Conservation (phyloP, 2,797 vertebrate species). For the Serranus cabrilla region DNA sequence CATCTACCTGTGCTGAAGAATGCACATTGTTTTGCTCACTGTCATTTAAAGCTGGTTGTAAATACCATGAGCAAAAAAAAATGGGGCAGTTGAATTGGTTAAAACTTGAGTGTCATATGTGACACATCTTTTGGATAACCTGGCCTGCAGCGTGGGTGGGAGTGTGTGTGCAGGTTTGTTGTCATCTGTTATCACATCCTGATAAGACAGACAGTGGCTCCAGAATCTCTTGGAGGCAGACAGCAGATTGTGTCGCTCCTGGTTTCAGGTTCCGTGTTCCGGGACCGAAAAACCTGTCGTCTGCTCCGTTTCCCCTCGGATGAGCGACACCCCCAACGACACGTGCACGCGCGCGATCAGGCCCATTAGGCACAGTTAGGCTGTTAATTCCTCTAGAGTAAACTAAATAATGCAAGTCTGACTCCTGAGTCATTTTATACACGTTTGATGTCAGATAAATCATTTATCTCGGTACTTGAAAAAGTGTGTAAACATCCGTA, state of each 20-base stretch:
- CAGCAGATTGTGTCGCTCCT: constrained; percentile 79
- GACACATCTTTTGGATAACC: constrained; percentile 60
- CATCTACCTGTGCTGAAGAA: background rate
- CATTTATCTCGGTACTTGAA: constrained; percentile 36
- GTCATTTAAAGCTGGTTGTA: background rate
- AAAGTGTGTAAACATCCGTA: constrained; percentile 47
- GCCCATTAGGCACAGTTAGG: too few relatives aligned
- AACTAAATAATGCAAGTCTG: constrained; percentile 14
- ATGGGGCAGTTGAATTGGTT: background rate
- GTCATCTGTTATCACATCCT: constrained; percentile 87
- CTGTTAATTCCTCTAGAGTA: constrained; percentile 15
- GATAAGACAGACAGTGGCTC: constrained; percentile 86
- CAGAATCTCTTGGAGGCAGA: constrained; percentile 83
- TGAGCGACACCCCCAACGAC: constrained; percentile 39
- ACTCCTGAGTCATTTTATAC: background rate
- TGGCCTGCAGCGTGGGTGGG: constrained; percentile 78
- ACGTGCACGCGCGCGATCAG: constrained; percentile 2
- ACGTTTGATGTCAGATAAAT: constrained; percentile 20
- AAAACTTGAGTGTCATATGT: constrained; percentile 52
- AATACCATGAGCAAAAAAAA: background rate
- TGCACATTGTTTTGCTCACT: background rate
- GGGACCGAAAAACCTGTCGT: constrained; percentile 69
- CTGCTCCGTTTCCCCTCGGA: constrained; percentile 67
- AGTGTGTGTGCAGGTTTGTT: constrained; percentile 78
- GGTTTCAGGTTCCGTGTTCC: constrained; percentile 84